These are phyloP conservation scores for Opisthograptis luteolata DNA, from an alignment of 2,888 invertebrate genomes.

Conservation along the genomic window DNA sequence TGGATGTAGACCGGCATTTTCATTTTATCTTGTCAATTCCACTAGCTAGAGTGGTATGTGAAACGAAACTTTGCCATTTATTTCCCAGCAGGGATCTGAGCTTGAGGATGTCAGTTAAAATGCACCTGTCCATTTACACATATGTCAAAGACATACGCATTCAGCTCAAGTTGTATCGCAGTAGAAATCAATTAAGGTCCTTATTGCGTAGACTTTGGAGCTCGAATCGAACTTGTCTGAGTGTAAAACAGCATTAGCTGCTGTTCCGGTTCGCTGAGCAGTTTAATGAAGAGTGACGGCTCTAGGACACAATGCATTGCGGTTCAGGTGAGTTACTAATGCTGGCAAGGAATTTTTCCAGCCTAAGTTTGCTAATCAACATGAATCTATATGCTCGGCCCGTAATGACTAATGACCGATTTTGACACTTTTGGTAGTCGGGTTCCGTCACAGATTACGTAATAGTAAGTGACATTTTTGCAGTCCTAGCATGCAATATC, in stretches of 20 bases:
- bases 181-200: constrained; percentile 35
- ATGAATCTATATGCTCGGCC: too few relatives aligned
- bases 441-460: too few relatives aligned
- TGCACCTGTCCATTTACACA: constrained; percentile 58
- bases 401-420: too few relatives aligned
- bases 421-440: too few relatives aligned
- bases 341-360: constrained; percentile 44
- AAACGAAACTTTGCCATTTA: constrained; percentile 51
- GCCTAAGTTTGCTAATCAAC: neutral
- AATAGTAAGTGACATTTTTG: too few relatives aligned
- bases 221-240: constrained; percentile 33
- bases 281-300: constrained; percentile 62
- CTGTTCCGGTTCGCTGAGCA: constrained; percentile 52
- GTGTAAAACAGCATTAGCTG: constrained; percentile 37
- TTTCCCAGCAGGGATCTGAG: constrained; percentile 62
- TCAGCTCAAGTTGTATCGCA: neutral
- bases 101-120: constrained; percentile 55
- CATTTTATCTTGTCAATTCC: constrained; percentile 49
- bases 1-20: constrained; percentile 16
- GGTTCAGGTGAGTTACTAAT: constrained; percentile 56
- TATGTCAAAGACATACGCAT: constrained; percentile 44
- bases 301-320: constrained; percentile 60
- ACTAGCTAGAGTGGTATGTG: constrained; percentile 42
- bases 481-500: too few relatives aligned
- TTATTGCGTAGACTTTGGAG: constrained; percentile 36